phyloP scores from a whole-genome alignment of 2,888 invertebrate genomes.

The Sarcophaga subvicina region DNA sequence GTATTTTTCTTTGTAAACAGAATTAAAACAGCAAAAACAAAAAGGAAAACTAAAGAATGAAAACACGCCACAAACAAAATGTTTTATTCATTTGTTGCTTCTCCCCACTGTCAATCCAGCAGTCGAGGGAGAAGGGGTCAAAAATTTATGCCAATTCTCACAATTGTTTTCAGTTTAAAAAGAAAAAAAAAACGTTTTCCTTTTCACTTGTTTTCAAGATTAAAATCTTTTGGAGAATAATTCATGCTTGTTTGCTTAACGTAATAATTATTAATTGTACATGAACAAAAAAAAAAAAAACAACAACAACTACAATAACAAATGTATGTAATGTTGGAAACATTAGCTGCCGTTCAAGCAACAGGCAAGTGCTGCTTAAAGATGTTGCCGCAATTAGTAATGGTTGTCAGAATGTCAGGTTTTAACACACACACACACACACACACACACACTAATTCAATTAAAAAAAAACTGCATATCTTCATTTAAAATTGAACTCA shows the following conservation, averaged over 20 bases:
- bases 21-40: background rate
- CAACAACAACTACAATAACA: too few relatives aligned
- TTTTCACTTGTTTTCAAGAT: background rate
- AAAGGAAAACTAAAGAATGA: background rate
- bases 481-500: too few relatives aligned
- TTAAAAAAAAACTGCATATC: too few relatives aligned
- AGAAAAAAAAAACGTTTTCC: background rate
- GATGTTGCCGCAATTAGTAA: too few relatives aligned
- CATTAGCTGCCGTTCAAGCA: too few relatives aligned
- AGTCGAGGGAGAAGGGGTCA: background rate
- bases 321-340: too few relatives aligned
- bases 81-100: background rate
- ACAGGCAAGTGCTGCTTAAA: too few relatives aligned
- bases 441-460: too few relatives aligned
- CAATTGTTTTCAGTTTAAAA: background rate
- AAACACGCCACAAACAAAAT: background rate
- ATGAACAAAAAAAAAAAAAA: background rate
- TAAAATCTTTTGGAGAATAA: constrained; percentile 1
- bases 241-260: constrained; percentile 41
- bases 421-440: too few relatives aligned
- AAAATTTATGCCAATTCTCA: background rate
- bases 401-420: too few relatives aligned
- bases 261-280: constrained; percentile 41
- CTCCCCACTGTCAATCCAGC: background rate
- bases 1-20: background rate